These are phyloP conservation scores for Norana najaformis DNA, from an alignment of 2,888 invertebrate species.

Conservation along the genomic window DNA sequence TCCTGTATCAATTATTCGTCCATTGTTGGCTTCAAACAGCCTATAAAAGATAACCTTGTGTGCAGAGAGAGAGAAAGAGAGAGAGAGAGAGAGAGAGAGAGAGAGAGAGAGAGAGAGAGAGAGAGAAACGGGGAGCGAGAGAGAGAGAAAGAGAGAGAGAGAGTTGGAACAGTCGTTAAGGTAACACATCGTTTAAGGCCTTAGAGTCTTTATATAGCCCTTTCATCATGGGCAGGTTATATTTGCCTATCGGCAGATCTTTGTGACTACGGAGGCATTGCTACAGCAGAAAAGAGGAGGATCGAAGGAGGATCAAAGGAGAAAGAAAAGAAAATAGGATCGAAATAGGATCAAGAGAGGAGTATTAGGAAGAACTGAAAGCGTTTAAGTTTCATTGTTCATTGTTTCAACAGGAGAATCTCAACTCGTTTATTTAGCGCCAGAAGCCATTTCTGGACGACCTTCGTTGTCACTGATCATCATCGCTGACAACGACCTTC, in stretches of 20 bases:
- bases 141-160: background rate
- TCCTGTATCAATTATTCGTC: background rate
- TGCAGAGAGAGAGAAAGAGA: too few relatives aligned
- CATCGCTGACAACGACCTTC: background rate
- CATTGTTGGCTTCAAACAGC: background rate
- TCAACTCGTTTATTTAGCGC: too few relatives aligned
- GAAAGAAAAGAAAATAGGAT: background rate
- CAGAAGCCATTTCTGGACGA: too few relatives aligned
- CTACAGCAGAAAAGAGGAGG: background rate
- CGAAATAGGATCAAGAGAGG: background rate
- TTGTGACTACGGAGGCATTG: too few relatives aligned
- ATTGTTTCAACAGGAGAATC: too few relatives aligned
- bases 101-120: background rate
- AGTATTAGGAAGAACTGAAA: background rate
- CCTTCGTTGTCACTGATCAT: background rate
- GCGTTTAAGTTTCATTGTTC: too few relatives aligned
- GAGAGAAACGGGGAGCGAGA: background rate
- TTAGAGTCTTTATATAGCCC: too few relatives aligned
- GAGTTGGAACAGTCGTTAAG: too few relatives aligned
- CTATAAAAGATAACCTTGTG: background rate
- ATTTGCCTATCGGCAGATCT: too few relatives aligned
- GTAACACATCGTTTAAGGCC: too few relatives aligned
- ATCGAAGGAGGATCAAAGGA: background rate
- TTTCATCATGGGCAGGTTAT: too few relatives aligned
- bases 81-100: too few relatives aligned